These are phyloP conservation scores for Miichthys miiuy DNA, from an alignment of 2,797 vertebrate genomes.

Conservation along the genomic window DNA sequence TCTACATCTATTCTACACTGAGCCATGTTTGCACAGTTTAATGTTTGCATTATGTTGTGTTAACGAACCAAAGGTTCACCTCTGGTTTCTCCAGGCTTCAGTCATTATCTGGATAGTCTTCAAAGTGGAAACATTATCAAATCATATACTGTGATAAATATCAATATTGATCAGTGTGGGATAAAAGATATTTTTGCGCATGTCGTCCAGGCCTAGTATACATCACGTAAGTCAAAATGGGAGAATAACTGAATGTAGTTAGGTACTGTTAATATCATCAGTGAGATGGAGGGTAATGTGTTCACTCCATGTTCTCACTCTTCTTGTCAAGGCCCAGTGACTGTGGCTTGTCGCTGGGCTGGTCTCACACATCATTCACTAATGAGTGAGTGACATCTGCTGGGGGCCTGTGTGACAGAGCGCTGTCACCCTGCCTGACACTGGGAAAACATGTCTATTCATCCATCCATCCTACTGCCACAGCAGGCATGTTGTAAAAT, in stretches of 20 bases:
- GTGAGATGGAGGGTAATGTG: slow-evolving; percentile 20
- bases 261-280: slow-evolving; percentile 4
- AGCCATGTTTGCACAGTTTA: too few relatives aligned
- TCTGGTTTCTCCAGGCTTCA: too few relatives aligned
- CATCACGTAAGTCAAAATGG: too few relatives aligned
- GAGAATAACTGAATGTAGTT: neutral
- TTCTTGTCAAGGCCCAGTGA: slow-evolving; percentile 21
- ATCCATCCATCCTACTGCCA: slow-evolving; percentile 23
- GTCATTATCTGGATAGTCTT: too few relatives aligned
- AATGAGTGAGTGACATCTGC: slow-evolving; percentile 88
- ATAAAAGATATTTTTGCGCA: too few relatives aligned
- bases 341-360: slow-evolving; percentile 30
- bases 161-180: too few relatives aligned
- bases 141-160: too few relatives aligned
- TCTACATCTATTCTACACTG: too few relatives aligned
- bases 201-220: too few relatives aligned
- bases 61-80: too few relatives aligned
- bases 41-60: too few relatives aligned
- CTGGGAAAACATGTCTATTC: slow-evolving; percentile 37
- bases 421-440: slow-evolving; percentile 57
- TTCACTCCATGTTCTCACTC: slow-evolving; percentile 21
- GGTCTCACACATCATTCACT: slow-evolving; percentile 73
- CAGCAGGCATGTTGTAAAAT: slow-evolving; percentile 2
- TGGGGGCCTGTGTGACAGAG: slow-evolving; percentile 79
- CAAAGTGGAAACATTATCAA: too few relatives aligned